These are phyloP conservation scores for Macrosteles quadrilineatus DNA, from an alignment of 1,140 invertebrate species.

Conservation along the genomic window DNA sequence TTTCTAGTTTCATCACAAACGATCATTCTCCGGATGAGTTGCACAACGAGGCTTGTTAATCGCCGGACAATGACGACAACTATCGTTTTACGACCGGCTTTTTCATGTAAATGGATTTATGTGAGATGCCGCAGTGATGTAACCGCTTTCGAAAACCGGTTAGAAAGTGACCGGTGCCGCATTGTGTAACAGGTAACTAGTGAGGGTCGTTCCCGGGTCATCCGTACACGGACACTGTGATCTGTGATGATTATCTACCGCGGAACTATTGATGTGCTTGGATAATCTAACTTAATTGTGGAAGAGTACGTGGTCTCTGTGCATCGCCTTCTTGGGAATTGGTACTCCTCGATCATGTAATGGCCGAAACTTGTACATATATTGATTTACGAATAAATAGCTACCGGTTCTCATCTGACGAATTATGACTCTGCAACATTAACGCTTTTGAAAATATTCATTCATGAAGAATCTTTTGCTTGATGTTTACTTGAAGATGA, in stretches of 20 bases:
- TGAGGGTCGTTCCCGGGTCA: background rate
- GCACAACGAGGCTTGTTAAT: too few species aligned
- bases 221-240: background rate
- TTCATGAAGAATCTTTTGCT: too few species aligned
- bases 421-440: too few species aligned
- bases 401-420: too few species aligned
- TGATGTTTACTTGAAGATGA: too few species aligned
- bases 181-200: background rate
- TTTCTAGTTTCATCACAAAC: too few species aligned
- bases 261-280: background rate
- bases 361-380: too few species aligned
- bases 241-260: background rate
- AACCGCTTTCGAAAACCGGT: conserved; percentile 10
- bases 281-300: background rate
- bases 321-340: background rate
- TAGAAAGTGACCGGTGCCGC: background rate
- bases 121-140: background rate
- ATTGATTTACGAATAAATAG: too few species aligned
- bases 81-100: conserved; percentile 7
- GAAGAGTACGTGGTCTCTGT: background rate
- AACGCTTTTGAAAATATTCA: too few species aligned
- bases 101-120: conserved; percentile 9
- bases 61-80: too few species aligned
- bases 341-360: too few species aligned
- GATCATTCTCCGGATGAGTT: too few species aligned